Conservation (phyloP, 2,797 vertebrate genomes). For the Loriculus beryllinus region DNA sequence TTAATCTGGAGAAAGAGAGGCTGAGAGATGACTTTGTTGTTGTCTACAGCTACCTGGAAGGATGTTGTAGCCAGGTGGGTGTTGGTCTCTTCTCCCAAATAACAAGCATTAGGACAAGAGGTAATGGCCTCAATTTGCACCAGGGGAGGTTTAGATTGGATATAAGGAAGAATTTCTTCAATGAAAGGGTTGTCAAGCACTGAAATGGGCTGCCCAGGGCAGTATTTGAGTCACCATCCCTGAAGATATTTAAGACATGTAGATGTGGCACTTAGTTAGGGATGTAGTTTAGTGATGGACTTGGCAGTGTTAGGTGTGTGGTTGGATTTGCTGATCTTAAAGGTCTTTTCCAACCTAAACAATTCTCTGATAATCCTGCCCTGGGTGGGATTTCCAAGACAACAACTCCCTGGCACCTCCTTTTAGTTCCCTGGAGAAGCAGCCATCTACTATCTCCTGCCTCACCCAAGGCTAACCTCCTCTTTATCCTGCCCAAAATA, state of each 20-base stretch:
- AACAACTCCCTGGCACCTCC: background rate
- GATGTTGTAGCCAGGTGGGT: no score
- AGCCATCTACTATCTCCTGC: background rate
- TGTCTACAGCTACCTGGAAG: background rate
- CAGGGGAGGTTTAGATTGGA: background rate
- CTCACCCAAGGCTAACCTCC: background rate
- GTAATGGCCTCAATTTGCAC: background rate
- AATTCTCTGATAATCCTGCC: background rate
- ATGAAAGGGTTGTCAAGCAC: background rate
- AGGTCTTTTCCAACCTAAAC: background rate
- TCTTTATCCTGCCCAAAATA: background rate
- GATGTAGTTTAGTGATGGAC: background rate
- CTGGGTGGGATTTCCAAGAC: background rate
- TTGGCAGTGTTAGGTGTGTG: background rate
- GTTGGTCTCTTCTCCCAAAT: accelerated
- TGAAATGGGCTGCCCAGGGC: background rate
- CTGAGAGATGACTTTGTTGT: background rate
- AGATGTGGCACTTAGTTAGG: background rate
- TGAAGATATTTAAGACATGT: background rate
- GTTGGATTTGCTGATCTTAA: background rate
- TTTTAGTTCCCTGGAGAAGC: background rate
- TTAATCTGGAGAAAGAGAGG: background rate
- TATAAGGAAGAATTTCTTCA: background rate
- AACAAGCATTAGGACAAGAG: background rate
- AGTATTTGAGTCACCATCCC: background rate